phyloP scores from a whole-genome alignment of 2,888 invertebrate species.

The Operophtera brumata region DNA sequence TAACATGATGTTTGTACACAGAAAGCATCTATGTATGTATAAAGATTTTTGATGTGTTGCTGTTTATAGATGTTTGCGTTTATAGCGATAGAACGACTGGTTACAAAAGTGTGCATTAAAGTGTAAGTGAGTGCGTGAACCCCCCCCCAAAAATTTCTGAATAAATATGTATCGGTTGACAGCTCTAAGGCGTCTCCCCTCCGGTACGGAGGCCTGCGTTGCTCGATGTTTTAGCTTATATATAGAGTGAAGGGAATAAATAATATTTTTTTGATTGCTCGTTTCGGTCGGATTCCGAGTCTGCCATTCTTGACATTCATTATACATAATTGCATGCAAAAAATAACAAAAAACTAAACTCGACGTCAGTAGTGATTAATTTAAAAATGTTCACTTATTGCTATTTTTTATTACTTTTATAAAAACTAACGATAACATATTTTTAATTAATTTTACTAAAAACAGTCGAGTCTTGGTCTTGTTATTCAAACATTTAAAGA shows the following conservation, averaged over 20 bases:
- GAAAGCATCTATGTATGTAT: no score
- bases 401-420: not conserved
- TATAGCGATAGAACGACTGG: no score
- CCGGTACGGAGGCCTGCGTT: no score
- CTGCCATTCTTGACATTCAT: constrained; percentile 39
- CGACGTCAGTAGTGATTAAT: constrained; percentile 11
- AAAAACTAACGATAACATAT: constrained; percentile 3
- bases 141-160: no score
- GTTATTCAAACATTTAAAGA: constrained; percentile 8
- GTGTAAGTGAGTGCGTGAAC: no score
- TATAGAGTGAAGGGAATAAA: constrained; percentile 41
- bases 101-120: no score
- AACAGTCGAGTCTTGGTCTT: not conserved
- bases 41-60: no score
- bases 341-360: constrained; percentile 15
- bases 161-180: no score
- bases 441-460: constrained; percentile 8
- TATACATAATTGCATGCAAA: constrained; percentile 24
- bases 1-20: no score
- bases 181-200: no score
- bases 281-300: constrained; percentile 26
- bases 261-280: constrained; percentile 39
- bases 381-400: constrained; percentile 10
- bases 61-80: no score
- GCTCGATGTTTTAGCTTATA: no score